Conservation (phyloP, 2,888 invertebrate genomes). For the Polyploca ridens region DNA sequence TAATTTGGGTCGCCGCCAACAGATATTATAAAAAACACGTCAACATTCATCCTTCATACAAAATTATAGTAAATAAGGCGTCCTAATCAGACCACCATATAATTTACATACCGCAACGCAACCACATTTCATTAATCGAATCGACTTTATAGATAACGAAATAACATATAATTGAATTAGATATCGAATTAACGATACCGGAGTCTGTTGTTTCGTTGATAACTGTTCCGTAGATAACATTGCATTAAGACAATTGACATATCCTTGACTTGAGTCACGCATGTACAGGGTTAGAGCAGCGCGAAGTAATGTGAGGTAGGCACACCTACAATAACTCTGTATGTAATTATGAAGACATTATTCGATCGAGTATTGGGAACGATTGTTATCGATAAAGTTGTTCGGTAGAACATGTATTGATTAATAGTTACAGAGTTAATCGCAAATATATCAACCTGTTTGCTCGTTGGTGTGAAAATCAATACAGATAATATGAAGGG, state of each 20-base stretch:
- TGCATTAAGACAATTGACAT: constrained; percentile 56
- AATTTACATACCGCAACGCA: constrained; percentile 61
- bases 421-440: background rate
- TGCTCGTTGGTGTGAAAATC: background rate
- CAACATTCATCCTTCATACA: constrained; percentile 22
- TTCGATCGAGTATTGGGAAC: constrained; percentile 1
- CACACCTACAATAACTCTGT: constrained; percentile 1
- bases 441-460: background rate
- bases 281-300: constrained; percentile 21
- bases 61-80: constrained; percentile 21
- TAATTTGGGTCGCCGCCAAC: constrained; percentile 2
- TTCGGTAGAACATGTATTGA: background rate
- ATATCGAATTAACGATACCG: constrained; percentile 66
- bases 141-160: constrained; percentile 70
- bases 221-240: constrained; percentile 42
- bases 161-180: constrained; percentile 77
- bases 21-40: background rate
- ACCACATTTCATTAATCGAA: constrained; percentile 50
- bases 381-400: background rate
- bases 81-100: constrained; percentile 38
- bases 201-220: constrained; percentile 14
- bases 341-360: constrained; percentile 9
- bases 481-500: background rate
- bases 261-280: constrained; percentile 64
- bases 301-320: constrained; percentile 8